Conservation (phyloP, 2,888 invertebrate species). For the Camptogramma bilineatum region DNA sequence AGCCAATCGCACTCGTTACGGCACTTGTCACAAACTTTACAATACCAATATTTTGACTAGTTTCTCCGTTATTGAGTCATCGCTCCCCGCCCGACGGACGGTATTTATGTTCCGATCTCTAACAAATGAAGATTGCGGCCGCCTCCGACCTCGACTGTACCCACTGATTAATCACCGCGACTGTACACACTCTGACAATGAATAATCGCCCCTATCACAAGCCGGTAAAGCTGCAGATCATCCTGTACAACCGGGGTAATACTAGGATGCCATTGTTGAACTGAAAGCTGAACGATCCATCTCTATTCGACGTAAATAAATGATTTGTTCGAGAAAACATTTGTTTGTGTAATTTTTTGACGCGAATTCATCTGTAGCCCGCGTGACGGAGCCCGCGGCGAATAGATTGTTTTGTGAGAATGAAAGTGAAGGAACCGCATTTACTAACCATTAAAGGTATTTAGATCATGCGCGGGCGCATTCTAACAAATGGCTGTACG, state of each 20-base stretch:
- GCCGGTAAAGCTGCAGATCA: conserved; percentile 6
- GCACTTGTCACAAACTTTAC: conserved; percentile 11
- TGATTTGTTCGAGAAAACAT: conserved; percentile 40
- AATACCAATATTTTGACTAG: conserved; percentile 23
- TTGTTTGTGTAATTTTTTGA: conserved; percentile 44
- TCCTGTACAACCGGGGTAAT: conserved; percentile 15
- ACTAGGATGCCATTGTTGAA: conserved; percentile 34
- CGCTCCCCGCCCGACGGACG: conserved; percentile 37
- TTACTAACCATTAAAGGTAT: conserved; percentile 17
- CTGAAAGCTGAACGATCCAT: conserved; percentile 30
- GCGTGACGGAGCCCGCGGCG: conserved; percentile 23
- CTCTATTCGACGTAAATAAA: conserved; percentile 38
- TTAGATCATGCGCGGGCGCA: conserved; percentile 10
- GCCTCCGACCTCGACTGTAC: conserved; percentile 36
- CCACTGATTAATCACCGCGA: conserved; percentile 34
- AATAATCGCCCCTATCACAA: conserved; percentile 11
- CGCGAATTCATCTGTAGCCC: conserved; percentile 40
- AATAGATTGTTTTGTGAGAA: conserved; percentile 9
- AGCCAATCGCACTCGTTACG: conserved; percentile 9
- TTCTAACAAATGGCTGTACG: background rate
- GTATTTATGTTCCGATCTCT: conserved; percentile 45
- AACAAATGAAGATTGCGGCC: conserved; percentile 42
- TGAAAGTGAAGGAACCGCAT: conserved; percentile 16
- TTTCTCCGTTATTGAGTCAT: conserved; percentile 39
- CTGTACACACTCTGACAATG: conserved; percentile 1